phyloP scores from a whole-genome alignment of 2,888 invertebrate genomes.

The Drosophila differens region DNA sequence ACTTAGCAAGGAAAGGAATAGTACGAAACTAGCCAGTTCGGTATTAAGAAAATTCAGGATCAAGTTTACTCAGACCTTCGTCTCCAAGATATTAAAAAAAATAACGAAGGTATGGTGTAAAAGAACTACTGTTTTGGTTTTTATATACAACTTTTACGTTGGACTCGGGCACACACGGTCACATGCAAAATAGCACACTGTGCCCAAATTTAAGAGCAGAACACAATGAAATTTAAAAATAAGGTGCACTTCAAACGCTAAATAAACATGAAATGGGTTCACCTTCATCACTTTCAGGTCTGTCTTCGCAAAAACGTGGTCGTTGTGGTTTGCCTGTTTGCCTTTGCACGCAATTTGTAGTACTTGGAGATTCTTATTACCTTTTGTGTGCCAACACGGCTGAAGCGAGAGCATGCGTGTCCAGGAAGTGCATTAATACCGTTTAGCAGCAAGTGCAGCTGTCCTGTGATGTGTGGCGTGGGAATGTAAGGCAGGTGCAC shows the following conservation, averaged over 20 bases:
- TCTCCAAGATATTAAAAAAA: background rate
- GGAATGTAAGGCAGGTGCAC: background rate
- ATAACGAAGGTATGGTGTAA: background rate
- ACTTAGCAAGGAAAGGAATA: too few species aligned
- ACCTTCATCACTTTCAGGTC: constrained; percentile 5
- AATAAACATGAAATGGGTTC: constrained; percentile 57
- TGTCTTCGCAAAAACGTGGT: background rate
- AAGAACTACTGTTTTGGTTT: background rate
- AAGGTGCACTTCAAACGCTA: background rate
- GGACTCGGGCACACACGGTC: background rate
- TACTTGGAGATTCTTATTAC: constrained; percentile 19
- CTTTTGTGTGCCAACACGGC: constrained; percentile 13
- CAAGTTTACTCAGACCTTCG: background rate
- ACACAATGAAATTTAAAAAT: background rate
- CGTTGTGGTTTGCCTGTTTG: constrained; percentile 16
- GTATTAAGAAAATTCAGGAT: background rate
- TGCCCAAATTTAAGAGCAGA: too few species aligned
- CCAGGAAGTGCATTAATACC: constrained; percentile 68
- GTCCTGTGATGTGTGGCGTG: background rate
- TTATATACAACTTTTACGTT: background rate
- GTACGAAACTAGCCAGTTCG: background rate
- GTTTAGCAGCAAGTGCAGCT: constrained; percentile 35
- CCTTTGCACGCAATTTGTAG: constrained; percentile 17
- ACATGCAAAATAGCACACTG: too few species aligned
- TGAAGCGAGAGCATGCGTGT: constrained; percentile 22